Evolutionary conservation across 2,797 vertebrate genomes (phyloP).

Genomic region (Danio tinwini): DNA sequence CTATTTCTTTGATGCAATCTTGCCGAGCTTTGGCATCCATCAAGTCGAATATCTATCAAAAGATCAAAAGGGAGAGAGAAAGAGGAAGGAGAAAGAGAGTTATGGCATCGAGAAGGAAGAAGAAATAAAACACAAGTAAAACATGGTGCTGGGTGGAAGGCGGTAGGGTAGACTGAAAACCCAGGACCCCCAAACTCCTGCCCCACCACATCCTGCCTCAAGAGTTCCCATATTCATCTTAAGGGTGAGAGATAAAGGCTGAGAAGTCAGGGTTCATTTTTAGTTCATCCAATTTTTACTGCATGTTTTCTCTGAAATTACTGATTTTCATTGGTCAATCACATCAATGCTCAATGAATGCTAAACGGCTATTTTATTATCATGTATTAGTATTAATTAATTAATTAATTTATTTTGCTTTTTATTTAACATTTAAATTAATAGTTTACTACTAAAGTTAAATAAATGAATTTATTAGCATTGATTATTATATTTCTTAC

Average conservation of each 20-base stretch:
- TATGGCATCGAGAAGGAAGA: constrained; percentile 48
- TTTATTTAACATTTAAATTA: not conserved
- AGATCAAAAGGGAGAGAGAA: constrained; percentile 77
- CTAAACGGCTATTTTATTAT: too few species aligned
- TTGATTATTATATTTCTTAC: not conserved
- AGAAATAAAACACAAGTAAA: not conserved
- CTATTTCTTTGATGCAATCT: constrained; percentile 99
- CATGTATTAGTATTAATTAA: not conserved
- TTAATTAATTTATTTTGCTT: too few species aligned
- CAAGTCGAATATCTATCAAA: constrained; percentile 97
- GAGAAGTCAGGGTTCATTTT: not conserved
- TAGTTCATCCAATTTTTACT: not conserved
- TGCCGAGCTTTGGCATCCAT: constrained; percentile 99
- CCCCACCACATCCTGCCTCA: constrained; percentile 22
- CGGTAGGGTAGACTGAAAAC: constrained; percentile 24
- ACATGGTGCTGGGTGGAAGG: constrained; percentile 11
- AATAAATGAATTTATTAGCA: not conserved
- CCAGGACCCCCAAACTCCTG: constrained; percentile 3
- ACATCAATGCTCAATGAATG: too few species aligned
- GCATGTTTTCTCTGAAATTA: not conserved
- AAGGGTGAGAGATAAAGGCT: not conserved
- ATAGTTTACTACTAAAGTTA: too few species aligned
- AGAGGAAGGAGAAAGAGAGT: constrained; percentile 67
- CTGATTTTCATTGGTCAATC: too few species aligned
- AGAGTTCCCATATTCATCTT: constrained; percentile 17